phyloP scores from a whole-genome alignment of 2,888 invertebrate species.

The Glaucopsyche alexis region DNA sequence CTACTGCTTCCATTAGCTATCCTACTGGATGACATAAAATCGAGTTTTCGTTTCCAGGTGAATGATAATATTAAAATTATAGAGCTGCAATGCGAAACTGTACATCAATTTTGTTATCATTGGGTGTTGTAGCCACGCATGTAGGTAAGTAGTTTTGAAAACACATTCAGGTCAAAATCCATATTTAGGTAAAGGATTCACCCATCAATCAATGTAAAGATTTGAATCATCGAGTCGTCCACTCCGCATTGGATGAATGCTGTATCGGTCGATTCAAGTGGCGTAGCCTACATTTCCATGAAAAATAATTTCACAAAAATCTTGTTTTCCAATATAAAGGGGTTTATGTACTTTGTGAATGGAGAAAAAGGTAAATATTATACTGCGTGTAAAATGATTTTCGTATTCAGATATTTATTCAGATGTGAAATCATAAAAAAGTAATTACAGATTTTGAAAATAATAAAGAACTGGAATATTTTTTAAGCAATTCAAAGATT shows the following conservation, averaged over 20 bases:
- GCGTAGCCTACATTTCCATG: not conserved
- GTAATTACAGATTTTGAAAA: not conserved
- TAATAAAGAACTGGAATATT: no score
- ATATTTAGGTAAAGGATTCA: not conserved
- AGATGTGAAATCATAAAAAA: not conserved
- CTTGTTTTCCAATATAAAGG: not conserved
- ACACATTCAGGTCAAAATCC: not conserved
- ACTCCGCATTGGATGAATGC: not conserved
- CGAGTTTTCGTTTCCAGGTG: no score
- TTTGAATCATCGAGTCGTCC: not conserved
- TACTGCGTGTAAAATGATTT: not conserved
- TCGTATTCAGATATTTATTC: not conserved
- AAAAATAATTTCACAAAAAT: slow-evolving; percentile 1
- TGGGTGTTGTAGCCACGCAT: no score
- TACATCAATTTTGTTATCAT: no score
- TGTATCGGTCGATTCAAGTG: slow-evolving; percentile 7
- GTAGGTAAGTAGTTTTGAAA: no score
- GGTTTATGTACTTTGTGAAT: slow-evolving; percentile 5
- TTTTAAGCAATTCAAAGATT: no score
- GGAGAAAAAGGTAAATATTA: not conserved
- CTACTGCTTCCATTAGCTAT: no score
- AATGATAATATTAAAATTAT: no score
- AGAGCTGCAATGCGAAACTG: no score
- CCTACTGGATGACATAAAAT: no score
- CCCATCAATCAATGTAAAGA: not conserved